Evolutionary conservation across 2,113 vertebrate genomes (phyloP), one percentile per base, ranked within the genome.

Genomic region (Microcebus murinus): DNA sequence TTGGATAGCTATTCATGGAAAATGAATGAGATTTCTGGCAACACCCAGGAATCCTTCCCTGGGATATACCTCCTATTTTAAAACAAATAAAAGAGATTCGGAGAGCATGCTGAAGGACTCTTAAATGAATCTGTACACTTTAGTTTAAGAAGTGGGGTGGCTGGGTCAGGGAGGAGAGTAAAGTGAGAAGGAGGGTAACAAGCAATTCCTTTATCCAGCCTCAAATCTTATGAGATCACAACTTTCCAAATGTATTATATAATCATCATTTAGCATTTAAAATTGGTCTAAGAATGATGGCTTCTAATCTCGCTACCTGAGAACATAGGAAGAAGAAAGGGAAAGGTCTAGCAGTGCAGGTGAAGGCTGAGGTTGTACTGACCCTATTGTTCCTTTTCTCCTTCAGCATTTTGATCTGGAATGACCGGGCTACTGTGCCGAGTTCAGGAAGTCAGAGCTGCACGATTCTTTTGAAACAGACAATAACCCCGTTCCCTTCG

Each of bases 331-430:
- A 34, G 65, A 83, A 52, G 59, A 77, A 67, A 68, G 18, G 3
- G 14, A 15, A 9, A 86, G 17, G 7, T 42, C 34, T n/a, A 10
- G 34, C 4, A 23, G 25, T 8, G 59, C 81, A 76, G 79, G 77
- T 79, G 61, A 84, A 50, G 34, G 7, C 34, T 65, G 42, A 61
- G 71, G 68, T 13, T n/a, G 79, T 6, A 70, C 20, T 76, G 63
- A 45, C 25, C 34, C 96, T 80, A 94, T 31, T 92, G 86, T 97
- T 96, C 94, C 68, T 67, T 87, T 93, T 65, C 73, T 73, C 76
- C 27, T 61, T 36, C 29, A 70, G 87, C 42, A 27, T 79, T 81
- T 79, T 34, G 42, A 42, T 39, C 74, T 67, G 67, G 48, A 83
- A 82, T 31, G 90, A 61, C 63, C 21, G 4, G 4, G 23, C 71